Evolutionary conservation across 2,113 vertebrate genomes (phyloP), one percentile per base, ranked within the genome.

Genomic region (Tautogolabrus adspersus): DNA sequence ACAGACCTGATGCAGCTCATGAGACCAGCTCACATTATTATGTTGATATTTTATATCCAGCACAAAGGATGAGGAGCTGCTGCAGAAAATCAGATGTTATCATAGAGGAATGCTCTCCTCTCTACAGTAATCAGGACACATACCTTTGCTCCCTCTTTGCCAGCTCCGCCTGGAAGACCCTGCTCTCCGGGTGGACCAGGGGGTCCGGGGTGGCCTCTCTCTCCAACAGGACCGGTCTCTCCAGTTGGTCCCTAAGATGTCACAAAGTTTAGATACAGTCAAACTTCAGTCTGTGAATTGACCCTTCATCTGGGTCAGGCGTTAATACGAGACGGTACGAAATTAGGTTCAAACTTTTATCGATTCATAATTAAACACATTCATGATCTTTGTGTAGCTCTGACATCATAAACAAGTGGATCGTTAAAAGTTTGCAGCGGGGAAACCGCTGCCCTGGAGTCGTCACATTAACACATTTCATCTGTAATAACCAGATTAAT

Each of bases 101-200:
- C n/a, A 51, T n/a, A n/a, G 12, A 8, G 38, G 38, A 40, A 40
- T 40, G 10, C 44, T 15, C 15, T 47, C 5, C 15, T 18, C 47
- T 18, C 15, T 8, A 8, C 8, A 46, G 30, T 12, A 7, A 3
- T 21, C 23, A 54, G 11, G 10, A 57, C 30, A 62, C 83, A 49
- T 52, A 99, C 98, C 96, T 99, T 99, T 77, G 96, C 97, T 81
- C 98, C 98, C 90, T 99, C 98, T 91, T 98, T 99, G 74, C 98
- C 98, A 86, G 96, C 97, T 75, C 96, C 94, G 58, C 98, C 98
- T 54, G 98, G 97, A 81, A 99, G 96, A 73, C 98, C 98, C 81
- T 98, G 97, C 84, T 99, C 97, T 74, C 98, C 98, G 10, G 98
- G 98, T 59, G 98, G 97, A 0, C 98, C 98, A 1, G 97, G 97